A percentile compares a stretch with the other conserved stretches of the same genome.
Conservation (phyloP, 1,140 invertebrate species). For the Zaprionus gabonicus region DNA sequence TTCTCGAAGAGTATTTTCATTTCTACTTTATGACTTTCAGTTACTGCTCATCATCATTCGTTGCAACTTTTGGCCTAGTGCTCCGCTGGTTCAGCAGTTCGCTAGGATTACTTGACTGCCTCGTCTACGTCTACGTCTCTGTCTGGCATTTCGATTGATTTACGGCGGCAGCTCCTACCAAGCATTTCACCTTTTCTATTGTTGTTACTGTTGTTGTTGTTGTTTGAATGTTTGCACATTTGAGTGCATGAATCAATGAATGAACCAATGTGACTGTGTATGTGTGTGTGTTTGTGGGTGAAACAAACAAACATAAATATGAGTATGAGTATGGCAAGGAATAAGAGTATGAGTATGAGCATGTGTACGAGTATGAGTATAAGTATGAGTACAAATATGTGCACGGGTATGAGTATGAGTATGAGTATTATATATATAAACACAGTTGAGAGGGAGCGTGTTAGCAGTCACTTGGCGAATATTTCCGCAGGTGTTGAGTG, state of each 20-base stretch:
- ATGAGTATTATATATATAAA: conserved; percentile 31
- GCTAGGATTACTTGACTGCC: conserved; percentile 31
- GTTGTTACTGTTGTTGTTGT: conserved; percentile 24
- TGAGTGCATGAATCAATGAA: conserved; percentile 51
- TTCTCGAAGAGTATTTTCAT: background rate
- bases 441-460: conserved; percentile 40
- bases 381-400: background rate
- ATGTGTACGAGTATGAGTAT: background rate
- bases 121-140: conserved; percentile 15
- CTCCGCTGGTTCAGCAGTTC: conserved; percentile 7
- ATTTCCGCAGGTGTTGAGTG: conserved; percentile 81
- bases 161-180: conserved; percentile 29
- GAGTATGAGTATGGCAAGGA: background rate
- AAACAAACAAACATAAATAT: conserved; percentile 43
- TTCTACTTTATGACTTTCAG: background rate
- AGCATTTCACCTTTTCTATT: conserved; percentile 48
- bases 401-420: conserved; percentile 8
- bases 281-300: background rate
- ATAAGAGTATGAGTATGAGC: conserved; percentile 8
- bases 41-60: conserved; percentile 17
- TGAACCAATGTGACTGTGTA: conserved; percentile 41
- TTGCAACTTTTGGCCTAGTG: conserved; percentile 15
- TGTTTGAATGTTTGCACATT: conserved; percentile 24
- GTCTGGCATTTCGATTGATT: conserved; percentile 56
- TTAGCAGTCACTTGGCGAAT: conserved; percentile 69